These are phyloP conservation scores for Sander lucioperca DNA, from an alignment of 2,113 vertebrate genomes.

Conservation along the genomic window DNA sequence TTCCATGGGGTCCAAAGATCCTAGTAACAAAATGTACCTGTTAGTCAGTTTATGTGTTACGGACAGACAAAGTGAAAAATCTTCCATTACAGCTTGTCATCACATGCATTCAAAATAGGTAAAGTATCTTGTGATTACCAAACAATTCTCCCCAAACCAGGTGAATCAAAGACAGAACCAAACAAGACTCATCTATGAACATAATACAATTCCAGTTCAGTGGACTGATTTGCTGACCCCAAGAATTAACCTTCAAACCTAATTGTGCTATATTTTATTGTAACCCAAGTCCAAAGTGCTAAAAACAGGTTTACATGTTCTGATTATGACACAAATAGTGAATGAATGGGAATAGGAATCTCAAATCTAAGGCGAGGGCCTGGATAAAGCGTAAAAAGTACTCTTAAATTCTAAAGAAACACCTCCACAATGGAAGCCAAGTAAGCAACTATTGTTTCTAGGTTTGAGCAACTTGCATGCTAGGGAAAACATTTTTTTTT, in stretches of 20 bases:
- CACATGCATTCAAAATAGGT: not conserved
- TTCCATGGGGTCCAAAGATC: slow-evolving; percentile 68
- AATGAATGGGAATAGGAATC: not conserved
- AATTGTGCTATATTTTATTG: not conserved
- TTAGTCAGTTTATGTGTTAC: not conserved
- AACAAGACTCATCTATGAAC: not conserved
- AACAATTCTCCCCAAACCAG: not conserved
- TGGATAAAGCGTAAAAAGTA: not conserved
- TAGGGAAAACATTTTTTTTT: not conserved
- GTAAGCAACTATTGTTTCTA: not conserved
- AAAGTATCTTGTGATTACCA: not conserved
- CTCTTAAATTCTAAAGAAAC: not conserved
- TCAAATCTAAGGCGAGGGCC: not conserved
- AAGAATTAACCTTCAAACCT: not conserved
- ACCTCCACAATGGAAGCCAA: not conserved
- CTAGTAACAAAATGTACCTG: slow-evolving; percentile 50
- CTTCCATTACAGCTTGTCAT: not conserved
- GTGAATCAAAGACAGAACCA: not conserved
- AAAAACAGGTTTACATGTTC: not conserved
- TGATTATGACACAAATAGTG: not conserved
- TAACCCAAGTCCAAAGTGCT: not conserved
- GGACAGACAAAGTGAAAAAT: not conserved
- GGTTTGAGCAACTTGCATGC: not conserved
- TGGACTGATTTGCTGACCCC: not conserved
- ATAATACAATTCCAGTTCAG: not conserved